phyloP scores from a whole-genome alignment of 2,113 vertebrate species.

The Atrichornis clamosus region DNA sequence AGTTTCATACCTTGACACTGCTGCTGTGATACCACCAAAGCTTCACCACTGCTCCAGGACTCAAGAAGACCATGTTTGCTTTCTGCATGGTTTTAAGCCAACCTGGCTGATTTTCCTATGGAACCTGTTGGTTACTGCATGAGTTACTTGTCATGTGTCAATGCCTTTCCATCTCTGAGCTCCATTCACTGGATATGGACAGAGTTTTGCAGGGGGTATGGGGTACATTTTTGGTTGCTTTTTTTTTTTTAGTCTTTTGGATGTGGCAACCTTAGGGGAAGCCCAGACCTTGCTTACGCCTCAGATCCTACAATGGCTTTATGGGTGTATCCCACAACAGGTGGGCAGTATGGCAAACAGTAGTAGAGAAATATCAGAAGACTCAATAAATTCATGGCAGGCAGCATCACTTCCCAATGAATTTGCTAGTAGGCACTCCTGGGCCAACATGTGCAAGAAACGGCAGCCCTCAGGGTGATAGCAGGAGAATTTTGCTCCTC shows the following conservation, averaged over 20 bases:
- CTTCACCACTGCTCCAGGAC: not conserved
- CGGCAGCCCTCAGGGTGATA: not conserved
- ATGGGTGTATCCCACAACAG: too few relatives aligned
- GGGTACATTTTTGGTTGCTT: fast-evolving
- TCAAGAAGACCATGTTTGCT: not conserved
- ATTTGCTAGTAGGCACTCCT: not conserved
- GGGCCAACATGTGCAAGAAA: not conserved
- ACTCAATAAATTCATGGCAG: not conserved
- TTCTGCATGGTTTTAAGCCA: not conserved
- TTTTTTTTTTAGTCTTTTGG: not conserved
- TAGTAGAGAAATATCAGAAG: not conserved
- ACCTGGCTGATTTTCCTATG: not conserved
- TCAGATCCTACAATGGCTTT: not conserved
- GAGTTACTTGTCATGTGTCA: fast-evolving
- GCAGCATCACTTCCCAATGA: not conserved
- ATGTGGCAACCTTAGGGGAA: not conserved
- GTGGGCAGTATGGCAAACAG: not conserved
- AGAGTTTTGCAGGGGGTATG: not conserved
- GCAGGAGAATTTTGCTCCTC: not conserved
- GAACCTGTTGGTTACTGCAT: not conserved
- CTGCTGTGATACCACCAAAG: not conserved
- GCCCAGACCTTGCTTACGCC: not conserved
- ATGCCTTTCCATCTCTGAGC: not conserved
- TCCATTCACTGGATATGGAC: not conserved
- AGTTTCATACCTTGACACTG: not conserved